Conservation (phyloP, 1,140 invertebrate genomes). For the Tachypleus tridentatus region DNA sequence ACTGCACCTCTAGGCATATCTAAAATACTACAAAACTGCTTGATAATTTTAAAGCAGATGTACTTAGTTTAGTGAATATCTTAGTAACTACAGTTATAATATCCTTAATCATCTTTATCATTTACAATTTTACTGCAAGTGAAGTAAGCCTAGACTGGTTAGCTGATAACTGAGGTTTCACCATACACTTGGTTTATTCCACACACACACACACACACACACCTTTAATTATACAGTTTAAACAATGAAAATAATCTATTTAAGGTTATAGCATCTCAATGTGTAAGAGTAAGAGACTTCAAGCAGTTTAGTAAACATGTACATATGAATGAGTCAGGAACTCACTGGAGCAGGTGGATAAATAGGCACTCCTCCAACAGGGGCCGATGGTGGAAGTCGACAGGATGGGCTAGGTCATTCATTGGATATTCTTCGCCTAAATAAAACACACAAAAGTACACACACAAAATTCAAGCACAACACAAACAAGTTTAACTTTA, state of each 20-base stretch:
- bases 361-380: constrained; percentile 42
- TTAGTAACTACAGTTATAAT: too few species aligned
- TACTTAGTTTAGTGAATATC: too few species aligned
- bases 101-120: too few species aligned
- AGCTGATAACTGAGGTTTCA: too few species aligned
- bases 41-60: too few species aligned
- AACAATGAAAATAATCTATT: neutral
- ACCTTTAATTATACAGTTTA: neutral
- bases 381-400: constrained; percentile 38
- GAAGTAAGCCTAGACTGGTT: too few species aligned
- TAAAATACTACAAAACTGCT: too few species aligned
- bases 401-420: constrained; percentile 56
- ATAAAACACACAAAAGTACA: constrained; percentile 21
- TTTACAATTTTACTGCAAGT: too few species aligned
- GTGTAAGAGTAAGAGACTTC: constrained; percentile 5
- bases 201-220: neutral
- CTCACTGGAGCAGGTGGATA: constrained; percentile 48
- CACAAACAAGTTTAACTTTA: neutral
- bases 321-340: constrained; percentile 20
- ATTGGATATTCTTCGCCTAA: constrained; percentile 60
- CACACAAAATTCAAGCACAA: too few species aligned
- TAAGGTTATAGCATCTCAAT: neutral
- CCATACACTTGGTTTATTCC: too few species aligned
- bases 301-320: constrained; percentile 1
- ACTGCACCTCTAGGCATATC: too few species aligned